Percentiles rank a stretch among this genome's conserved stretches.
These are phyloP conservation scores for Ischnura elegans DNA, from an alignment of 2,888 invertebrate species.

Conservation along the genomic window DNA sequence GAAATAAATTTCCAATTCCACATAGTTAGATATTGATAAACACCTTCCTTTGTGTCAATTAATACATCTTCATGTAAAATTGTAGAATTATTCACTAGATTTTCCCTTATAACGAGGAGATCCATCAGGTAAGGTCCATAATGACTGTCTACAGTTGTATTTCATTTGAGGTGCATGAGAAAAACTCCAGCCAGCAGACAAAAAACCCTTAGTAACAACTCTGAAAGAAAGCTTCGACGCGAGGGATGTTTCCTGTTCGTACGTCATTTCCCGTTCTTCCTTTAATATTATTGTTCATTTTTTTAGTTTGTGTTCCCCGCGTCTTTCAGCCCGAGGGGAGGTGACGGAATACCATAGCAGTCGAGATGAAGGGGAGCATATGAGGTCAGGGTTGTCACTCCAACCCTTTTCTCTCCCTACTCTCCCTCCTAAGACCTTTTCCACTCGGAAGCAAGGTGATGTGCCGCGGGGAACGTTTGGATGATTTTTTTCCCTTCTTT, in stretches of 20 bases:
- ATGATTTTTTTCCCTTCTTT: not conserved
- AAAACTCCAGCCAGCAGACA: not conserved
- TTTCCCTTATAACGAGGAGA: no score
- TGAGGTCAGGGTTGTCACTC: constrained; percentile 46
- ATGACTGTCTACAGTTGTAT: no score
- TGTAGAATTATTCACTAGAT: no score
- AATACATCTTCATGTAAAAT: no score
- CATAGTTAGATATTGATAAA: no score
- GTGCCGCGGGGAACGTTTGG: not conserved
- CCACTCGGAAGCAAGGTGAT: not conserved
- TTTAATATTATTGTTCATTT: not conserved
- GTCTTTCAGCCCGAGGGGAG: not conserved
- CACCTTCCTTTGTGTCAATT: no score
- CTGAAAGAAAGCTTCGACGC: not conserved
- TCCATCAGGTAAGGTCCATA: no score
- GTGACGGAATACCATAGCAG: not conserved
- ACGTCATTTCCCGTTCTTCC: not conserved
- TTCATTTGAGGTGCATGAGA: not conserved
- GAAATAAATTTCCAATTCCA: no score
- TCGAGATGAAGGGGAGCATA: constrained; percentile 40
- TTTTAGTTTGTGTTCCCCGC: not conserved
- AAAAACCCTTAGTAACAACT: not conserved
- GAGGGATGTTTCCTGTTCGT: not conserved
- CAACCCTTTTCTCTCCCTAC: not conserved
- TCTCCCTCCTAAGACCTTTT: not conserved